Evolutionary conservation across 2,888 invertebrate species (phyloP), one percentile per base, ranked within the genome.

Genomic region (Dyspetes luteomarginatus): DNA sequence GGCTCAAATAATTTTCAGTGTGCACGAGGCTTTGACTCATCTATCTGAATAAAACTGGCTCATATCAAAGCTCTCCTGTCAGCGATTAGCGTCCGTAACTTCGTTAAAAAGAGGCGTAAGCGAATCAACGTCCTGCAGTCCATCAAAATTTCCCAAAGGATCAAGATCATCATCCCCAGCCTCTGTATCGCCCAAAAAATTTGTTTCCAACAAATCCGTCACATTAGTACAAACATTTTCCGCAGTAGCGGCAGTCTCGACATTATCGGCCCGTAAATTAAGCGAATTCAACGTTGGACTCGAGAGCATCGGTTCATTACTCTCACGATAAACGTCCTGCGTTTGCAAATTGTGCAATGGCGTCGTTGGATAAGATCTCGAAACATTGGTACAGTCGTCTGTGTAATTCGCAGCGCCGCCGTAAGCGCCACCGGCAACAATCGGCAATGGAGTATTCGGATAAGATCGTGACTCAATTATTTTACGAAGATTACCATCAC

Each of bases 301-400:
- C 19, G 91, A 91, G 3, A 92, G 84, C 90, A 92, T 91, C 0
- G 92, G 91, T 55, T 92, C 92, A 67, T 90, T 91, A 45, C 86
- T 88, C 68, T 91, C 91, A 5, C 87, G 85, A 78, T 91, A 92
- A 62, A 69, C 81, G 4, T 85, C 83, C 4, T 87, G 85, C 7
- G 83, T 81, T 52, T 88, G 88, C 2, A 89, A 69, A 2, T 87
- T 88, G 62, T 91, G 90, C 85, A 95, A 93, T 15, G 97, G 97
- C 17, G 96, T 96, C 1, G 96, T 95, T 24, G 97, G 96, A 92
- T 96, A 96, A 0, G 97, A 97, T 88, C 96, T 95, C 12, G 96
- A 96, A 1, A 88, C 89, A 68, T 89, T 90, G 68, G 88, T 88
- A 50, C 78, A 84, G 22, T 91, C 90, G 24, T 91, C 91, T 64